Evolutionary conservation across 2,113 vertebrate genomes (phyloP).

Genomic region (Lasiurus borealis): DNA sequence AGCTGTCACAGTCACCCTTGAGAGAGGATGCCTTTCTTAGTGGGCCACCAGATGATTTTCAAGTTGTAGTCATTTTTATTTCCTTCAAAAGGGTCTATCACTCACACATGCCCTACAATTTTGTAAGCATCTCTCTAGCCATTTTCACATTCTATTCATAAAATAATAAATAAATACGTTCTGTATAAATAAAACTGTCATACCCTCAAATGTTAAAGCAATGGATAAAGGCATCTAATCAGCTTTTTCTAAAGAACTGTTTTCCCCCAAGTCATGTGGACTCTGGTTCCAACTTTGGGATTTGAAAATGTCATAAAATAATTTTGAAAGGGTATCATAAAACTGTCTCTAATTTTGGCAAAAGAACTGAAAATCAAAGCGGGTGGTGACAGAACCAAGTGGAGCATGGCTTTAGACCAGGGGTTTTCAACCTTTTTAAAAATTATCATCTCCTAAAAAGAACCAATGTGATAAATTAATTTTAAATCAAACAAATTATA

Average conservation of each 20-base stretch:
- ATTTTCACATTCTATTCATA: not conserved
- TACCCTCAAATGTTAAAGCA: not conserved
- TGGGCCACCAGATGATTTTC: not conserved
- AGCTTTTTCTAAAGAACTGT: not conserved
- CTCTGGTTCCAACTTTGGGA: not conserved
- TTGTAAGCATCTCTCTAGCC: not conserved
- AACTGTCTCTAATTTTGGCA: not conserved
- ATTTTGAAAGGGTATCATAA: not conserved
- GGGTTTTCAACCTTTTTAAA: not conserved
- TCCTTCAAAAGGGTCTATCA: conserved; percentile 30
- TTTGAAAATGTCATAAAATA: conserved; percentile 12
- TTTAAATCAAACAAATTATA: conserved; percentile 9
- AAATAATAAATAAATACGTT: not conserved
- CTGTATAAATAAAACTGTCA: not conserved
- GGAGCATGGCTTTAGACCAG: not conserved
- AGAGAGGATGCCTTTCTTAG: not conserved
- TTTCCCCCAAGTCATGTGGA: not conserved
- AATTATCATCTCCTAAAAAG: not conserved
- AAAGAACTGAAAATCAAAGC: conserved; percentile 14
- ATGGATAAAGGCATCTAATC: not conserved
- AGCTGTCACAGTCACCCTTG: not conserved
- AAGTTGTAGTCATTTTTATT: not conserved
- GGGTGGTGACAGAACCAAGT: not conserved
- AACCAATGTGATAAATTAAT: conserved; percentile 22
- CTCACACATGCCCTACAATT: not conserved